Base-by-base conservation (phyloP, 2,113 vertebrate genomes). In the Synchiropus splendidus region DNA sequence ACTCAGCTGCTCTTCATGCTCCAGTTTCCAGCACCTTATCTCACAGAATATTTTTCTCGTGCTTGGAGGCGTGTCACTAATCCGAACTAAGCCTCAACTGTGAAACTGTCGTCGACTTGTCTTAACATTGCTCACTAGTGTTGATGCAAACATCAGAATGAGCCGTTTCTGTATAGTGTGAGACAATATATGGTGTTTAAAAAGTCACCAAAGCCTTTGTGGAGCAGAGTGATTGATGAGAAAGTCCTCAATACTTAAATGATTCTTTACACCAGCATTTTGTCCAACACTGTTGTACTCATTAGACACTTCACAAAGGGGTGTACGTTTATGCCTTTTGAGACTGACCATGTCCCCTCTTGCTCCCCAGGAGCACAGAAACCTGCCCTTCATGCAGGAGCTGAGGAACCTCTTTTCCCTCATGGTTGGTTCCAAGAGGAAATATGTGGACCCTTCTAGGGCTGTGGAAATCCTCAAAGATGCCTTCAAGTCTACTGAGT, bases 381-480 rank as follows among this genome's bases (percentile, higher is more conserved):
- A 98, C 83, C 85, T 98, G 74, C 94, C 91, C 61, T 99, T 99
- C 61, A 99, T 99, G 95, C 86, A 87, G 73, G 95, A 99, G 69
- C 72, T 98, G 55, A 81, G 95, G 55, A 89, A 88, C 53, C 85
- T 98, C 2, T 98, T 99, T 84, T 92, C 95, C 33, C 88, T 99
- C 60, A 89, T 99, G 77, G 91, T 96, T 71, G 93, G 93, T 18
- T 97, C 94, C 6, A 94, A 96, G 70, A 86, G 95, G 68, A 98
- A 97, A 74, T 99, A 98, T 1, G 95, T 99, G 57, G 95, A 99
- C 71, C 95, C 95, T 1, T 97, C 95, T 34, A 88, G 89, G 59
- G 95, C 95, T 0, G 94, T 98, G 62, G 92, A 98, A 77, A 99
- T 98, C 54, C 91, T 99, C 64, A 98, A 99, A 82, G 93, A 95